phyloP scores from a whole-genome alignment of 2,113 vertebrate genomes.

The Tenebrosternarchus preto region DNA sequence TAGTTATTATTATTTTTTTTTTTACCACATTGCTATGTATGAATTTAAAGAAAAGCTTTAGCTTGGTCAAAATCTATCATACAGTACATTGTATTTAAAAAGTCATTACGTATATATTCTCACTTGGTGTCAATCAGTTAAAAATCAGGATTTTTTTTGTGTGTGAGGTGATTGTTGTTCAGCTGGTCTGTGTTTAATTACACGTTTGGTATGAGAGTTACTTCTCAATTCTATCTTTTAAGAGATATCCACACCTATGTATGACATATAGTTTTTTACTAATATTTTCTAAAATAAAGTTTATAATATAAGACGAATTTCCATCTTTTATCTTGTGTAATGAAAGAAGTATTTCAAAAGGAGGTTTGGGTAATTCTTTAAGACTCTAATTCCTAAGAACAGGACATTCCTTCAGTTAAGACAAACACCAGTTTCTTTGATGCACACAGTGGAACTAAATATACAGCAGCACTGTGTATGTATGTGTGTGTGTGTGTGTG shows the following conservation, averaged over 20 bases:
- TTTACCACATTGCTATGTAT: slow-evolving; percentile 1
- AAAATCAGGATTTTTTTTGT: slow-evolving; percentile 25
- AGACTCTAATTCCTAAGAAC: not conserved
- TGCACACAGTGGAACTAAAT: not conserved
- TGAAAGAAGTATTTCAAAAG: not conserved
- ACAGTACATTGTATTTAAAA: not conserved
- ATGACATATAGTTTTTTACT: slow-evolving; percentile 51
- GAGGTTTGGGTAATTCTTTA: not conserved
- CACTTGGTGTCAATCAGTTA: slow-evolving; percentile 14
- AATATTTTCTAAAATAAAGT: slow-evolving; percentile 56
- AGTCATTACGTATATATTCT: not conserved
- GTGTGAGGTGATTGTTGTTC: slow-evolving; percentile 24
- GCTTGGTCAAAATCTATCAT: not conserved
- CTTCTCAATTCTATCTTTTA: slow-evolving; percentile 38
- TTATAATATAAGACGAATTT: slow-evolving; percentile 24
- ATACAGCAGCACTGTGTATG: no score
- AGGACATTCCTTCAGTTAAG: no score
- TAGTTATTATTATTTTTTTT: not conserved
- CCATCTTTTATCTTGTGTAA: not conserved
- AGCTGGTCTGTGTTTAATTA: slow-evolving; percentile 47
- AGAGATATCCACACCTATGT: slow-evolving; percentile 36
- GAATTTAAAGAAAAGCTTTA: not conserved
- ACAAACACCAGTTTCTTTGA: not conserved
- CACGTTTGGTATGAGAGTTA: slow-evolving; percentile 52
- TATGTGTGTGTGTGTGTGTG: not conserved